phyloP scores from a whole-genome alignment of 2,797 vertebrate genomes.

The Acanthurus lineatus region DNA sequence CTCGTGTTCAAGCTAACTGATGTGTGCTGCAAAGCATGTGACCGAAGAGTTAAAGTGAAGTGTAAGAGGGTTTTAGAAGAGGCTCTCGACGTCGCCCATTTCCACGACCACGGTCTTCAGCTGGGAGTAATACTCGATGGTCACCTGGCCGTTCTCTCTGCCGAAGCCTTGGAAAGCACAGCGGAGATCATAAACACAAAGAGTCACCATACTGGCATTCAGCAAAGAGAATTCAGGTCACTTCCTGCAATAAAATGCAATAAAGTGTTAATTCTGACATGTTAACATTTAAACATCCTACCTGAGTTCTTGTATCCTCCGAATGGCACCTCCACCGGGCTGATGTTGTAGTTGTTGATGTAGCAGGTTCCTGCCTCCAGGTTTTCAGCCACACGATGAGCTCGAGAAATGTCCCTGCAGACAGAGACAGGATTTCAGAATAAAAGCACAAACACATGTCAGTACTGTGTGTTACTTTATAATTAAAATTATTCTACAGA shows the following conservation, averaged over 20 bases:
- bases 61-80: constrained; percentile 80
- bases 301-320: constrained; percentile 98
- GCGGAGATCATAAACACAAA: neutral
- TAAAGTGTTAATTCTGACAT: neutral
- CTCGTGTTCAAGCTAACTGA: neutral
- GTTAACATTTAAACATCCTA: constrained; percentile 63
- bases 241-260: neutral
- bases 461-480: neutral
- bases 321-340: constrained; percentile 92
- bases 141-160: constrained; percentile 94
- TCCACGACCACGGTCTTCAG: constrained; percentile 97
- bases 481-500: neutral
- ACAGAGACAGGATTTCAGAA: neutral
- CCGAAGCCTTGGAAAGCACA: constrained; percentile 90
- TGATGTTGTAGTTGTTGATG: constrained; percentile 97
- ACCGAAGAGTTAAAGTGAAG: neutral
- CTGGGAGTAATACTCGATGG: constrained; percentile 94
- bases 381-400: constrained; percentile 91
- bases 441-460: neutral
- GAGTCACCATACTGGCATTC: too few species aligned
- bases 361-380: constrained; percentile 95
- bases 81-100: constrained; percentile 93
- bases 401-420: constrained; percentile 92
- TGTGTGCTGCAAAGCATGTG: neutral
- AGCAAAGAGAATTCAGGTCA: too few species aligned